Percentiles rank a stretch among this genome's conserved stretches.
Evolutionary conservation across 2,113 vertebrate species (phyloP).

Genomic region (Ranitomeya variabilis): DNA sequence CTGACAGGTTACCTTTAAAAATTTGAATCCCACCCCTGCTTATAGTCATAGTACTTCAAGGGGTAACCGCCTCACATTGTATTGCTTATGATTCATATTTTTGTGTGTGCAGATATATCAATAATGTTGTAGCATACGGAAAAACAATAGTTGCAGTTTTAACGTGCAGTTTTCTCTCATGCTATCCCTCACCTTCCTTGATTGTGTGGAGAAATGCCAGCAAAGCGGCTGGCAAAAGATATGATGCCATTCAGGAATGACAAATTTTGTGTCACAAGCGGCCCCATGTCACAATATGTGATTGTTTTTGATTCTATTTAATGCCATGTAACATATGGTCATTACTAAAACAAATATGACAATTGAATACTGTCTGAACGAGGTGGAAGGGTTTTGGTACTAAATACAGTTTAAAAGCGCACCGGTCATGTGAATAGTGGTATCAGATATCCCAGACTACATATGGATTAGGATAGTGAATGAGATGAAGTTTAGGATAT

Average conservation of each 20-base stretch:
- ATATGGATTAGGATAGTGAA: slow-evolving; percentile 76
- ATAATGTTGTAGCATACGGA: too few relatives aligned
- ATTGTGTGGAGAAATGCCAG: background rate
- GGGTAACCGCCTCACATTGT: too few relatives aligned
- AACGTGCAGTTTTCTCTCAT: background rate
- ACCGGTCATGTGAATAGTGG: slow-evolving; percentile 72
- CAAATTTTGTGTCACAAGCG: background rate
- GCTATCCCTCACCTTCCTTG: background rate
- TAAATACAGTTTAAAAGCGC: slow-evolving; percentile 66
- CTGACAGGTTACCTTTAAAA: too few relatives aligned
- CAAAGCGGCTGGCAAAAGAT: background rate
- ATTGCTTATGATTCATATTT: too few relatives aligned
- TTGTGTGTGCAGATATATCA: too few relatives aligned
- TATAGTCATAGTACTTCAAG: too few relatives aligned
- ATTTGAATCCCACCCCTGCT: too few relatives aligned
- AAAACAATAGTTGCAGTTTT: background rate
- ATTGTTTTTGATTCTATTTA: background rate
- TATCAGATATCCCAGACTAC: slow-evolving; percentile 71
- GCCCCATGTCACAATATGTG: background rate
- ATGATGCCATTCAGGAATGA: background rate
- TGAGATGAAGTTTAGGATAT: slow-evolving; percentile 69
- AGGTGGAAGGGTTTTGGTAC: slow-evolving; percentile 58
- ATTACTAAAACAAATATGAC: background rate
- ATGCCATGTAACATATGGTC: background rate
- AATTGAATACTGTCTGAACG: background rate